Percentiles rank a stretch among this genome's conserved stretches.
Evolutionary conservation across 2,888 invertebrate genomes (phyloP).

Genomic region (Pandemis heparana): DNA sequence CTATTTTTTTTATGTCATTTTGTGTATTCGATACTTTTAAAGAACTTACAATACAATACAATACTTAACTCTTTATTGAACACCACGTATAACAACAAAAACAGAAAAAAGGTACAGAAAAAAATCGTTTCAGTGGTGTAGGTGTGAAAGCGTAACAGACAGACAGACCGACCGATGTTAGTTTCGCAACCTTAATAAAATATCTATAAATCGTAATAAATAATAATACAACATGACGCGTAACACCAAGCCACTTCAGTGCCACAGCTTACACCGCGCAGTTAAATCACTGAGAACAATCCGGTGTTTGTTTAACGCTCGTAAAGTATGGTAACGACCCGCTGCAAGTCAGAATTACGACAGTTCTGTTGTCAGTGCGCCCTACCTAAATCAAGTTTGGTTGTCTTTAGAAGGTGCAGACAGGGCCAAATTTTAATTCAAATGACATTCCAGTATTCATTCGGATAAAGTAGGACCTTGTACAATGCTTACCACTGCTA

Average conservation of each 20-base stretch:
- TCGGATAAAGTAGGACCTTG: background rate
- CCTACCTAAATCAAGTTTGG: slow-evolving; percentile 58
- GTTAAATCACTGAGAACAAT: slow-evolving; percentile 21
- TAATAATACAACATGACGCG: slow-evolving; percentile 1
- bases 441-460: background rate
- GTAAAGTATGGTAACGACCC: slow-evolving; percentile 69
- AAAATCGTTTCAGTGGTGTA: no score
- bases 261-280: slow-evolving; percentile 23
- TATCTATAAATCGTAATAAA: background rate
- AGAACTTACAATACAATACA: background rate
- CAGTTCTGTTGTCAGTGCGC: slow-evolving; percentile 68
- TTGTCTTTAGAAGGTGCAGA: slow-evolving; percentile 39
- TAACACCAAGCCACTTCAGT: background rate
- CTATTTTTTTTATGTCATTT: background rate
- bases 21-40: background rate
- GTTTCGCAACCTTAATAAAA: background rate
- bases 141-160: no score
- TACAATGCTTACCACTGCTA: background rate
- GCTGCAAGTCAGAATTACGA: slow-evolving; percentile 78
- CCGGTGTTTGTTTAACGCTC: slow-evolving; percentile 59
- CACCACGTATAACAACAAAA: no score
- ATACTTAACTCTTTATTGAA: no score
- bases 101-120: no score
- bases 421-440: background rate
- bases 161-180: no score